Evolutionary conservation across 2,888 invertebrate species (phyloP), one percentile per base, ranked within the genome.

Genomic region (Platycheirus rosarum): DNA sequence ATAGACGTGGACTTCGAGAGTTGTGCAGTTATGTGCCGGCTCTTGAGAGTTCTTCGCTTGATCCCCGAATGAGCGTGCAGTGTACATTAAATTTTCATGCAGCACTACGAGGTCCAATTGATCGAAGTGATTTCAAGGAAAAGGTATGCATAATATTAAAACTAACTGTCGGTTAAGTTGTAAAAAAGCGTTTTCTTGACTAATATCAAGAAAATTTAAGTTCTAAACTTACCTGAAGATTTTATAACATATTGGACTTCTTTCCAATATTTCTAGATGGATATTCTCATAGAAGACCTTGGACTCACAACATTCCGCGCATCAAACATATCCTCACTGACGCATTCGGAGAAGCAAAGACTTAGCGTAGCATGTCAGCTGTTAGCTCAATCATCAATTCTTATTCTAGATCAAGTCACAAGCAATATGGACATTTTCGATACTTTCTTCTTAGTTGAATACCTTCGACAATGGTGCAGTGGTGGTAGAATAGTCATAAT

Each of bases 391-490:
- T 95, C 96, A 85, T 96, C 97, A 76, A 93, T 98, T 48, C 92
- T 98, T 0, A 93, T 97, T 26, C 91, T 98, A 70, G 97, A 98
- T 89, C 96, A 97, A 90, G 96, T 97, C 32, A 91, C 90, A 46
- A 90, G 89, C 85, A 91, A 91, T 80, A 91, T 91, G 91, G 98
- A 98, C 88, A 97, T 98, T 84, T 98, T 98, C 87, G 98, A 98
- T 88, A 97, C 97, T 0, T 98, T 98, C 91, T 98, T 98, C 90
- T 91, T 98, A 55, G 95, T 98, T 71, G 98, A 98, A 89, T 98
- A 97, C 89, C 91, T 98, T 85, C 93, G 97, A 85, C 97, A 97
- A 89, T 98, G 98, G 26, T 92, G 93, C 85, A 92, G 93, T 40
- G 94, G 91, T 60, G 94, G 96, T 0, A 92, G 97, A 85, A 95